Evolutionary conservation across 1,140 invertebrate genomes (phyloP).

Genomic region (Parapsyche elsis): DNA sequence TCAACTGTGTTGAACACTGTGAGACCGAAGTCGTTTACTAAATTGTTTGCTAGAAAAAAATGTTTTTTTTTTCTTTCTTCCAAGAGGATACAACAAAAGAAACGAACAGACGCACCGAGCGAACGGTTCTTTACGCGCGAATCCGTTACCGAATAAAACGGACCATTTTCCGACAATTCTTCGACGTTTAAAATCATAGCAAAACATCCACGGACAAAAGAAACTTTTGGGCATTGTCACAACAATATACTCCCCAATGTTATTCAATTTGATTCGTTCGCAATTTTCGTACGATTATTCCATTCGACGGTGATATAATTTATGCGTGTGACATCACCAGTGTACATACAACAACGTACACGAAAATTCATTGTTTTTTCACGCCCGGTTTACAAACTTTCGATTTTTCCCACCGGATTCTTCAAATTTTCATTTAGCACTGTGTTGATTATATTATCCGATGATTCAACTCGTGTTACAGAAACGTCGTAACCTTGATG

Average conservation of each 20-base stretch:
- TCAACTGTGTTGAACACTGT: background rate
- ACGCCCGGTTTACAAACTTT: too few species aligned
- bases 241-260: background rate
- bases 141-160: background rate
- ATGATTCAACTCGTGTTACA: slow-evolving; percentile 1
- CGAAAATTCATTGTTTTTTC: too few species aligned
- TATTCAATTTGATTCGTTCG: too few species aligned
- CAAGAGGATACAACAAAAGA: background rate
- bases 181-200: too few species aligned
- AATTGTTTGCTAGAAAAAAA: background rate
- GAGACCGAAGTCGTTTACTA: background rate
- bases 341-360: too few species aligned
- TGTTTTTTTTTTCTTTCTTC: background rate
- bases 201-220: too few species aligned
- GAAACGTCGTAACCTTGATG: background rate
- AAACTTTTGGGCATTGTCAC: too few species aligned
- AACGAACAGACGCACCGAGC: background rate
- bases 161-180: too few species aligned
- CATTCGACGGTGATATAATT: too few species aligned
- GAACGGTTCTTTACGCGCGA: slow-evolving; percentile 15
- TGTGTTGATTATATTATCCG: background rate
- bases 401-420: background rate
- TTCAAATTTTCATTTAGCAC: background rate
- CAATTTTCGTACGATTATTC: too few species aligned
- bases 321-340: too few species aligned